Base-by-base conservation (phyloP, 2,888 invertebrate genomes). In the Chalcosyrphus nemorum region DNA sequence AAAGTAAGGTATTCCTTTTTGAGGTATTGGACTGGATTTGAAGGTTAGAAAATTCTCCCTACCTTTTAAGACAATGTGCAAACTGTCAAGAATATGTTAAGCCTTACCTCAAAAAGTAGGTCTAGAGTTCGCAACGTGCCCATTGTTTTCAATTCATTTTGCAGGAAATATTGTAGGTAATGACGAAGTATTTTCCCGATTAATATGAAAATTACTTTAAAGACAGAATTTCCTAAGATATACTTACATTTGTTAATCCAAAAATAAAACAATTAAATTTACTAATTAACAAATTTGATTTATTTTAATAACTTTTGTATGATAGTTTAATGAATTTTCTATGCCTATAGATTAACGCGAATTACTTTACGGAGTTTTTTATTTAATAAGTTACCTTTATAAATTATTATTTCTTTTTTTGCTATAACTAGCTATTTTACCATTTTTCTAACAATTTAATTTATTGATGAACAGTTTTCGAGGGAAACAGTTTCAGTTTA, bases 251-350 rank as follows among this genome's bases (percentile, higher is more conserved):
- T 35, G 6, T 57, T 13, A 24, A n/a, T 66, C n/a, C 4, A 19
- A 29, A 35, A 70, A 63, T 57, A 21, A 70, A 61, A 63, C 32
- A 74, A 54, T 24, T n/a, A 17, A 29, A 45, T 3, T 2, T 57
- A 19, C 56, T 75, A 75, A 27, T 65, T 45, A 75, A 65, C 65
- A 75, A 65, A 65, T 65, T 74, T 47, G 2, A 45, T 65, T 75
- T 65, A 65, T 65, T 75, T 65, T 19, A 45, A 29, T 54, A 65
- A 2, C 11, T 56, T 35, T 27, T 43, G 1, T 72, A 57, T 43
- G 17, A 13, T 9, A 43, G 15, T 35, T 56, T 4, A 43, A 32
- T 13, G 15, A 24, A 63, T 21, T 72, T 17, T 0, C 6, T 52
- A 32, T 32, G 13, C 0, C 3, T 52, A 32, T 21, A 29, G 17